Conservation (phyloP, 2,797 vertebrate species). For the Pogonophryne albipinna region DNA sequence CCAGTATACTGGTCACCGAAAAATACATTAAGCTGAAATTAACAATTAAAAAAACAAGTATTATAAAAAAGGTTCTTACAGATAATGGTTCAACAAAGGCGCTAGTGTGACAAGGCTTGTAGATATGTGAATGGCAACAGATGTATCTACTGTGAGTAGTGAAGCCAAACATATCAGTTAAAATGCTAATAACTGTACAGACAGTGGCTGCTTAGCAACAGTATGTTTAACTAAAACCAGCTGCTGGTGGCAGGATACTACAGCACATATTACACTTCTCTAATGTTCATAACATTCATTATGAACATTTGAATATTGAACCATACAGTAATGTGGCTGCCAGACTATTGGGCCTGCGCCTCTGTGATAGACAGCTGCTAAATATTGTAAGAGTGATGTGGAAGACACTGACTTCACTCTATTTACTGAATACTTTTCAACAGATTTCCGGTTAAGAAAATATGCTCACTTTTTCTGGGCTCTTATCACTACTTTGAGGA, state of each 20-base stretch:
- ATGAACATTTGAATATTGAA: neutral
- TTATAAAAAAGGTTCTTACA: neutral
- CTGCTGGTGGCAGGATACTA: neutral
- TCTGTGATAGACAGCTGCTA: neutral
- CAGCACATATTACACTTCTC: neutral
- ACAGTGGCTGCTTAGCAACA: neutral
- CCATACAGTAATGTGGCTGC: neutral
- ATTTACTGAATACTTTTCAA: neutral
- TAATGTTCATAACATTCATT: neutral
- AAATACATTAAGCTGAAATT: neutral
- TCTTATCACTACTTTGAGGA: conserved; percentile 14
- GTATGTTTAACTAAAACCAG: neutral
- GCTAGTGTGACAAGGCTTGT: neutral
- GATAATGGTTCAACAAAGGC: neutral
- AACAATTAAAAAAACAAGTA: neutral
- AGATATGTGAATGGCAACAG: neutral
- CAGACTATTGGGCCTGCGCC: neutral
- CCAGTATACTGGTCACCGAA: neutral
- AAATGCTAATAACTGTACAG: neutral
- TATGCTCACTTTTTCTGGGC: neutral
- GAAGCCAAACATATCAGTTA: no score
- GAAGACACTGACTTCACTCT: conserved; percentile 20
- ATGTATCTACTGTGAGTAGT: neutral
- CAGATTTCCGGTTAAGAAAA: conserved; percentile 1
- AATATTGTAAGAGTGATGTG: neutral